Percentiles rank a stretch among this genome's conserved stretches.
phyloP scores from a whole-genome alignment of 2,797 vertebrate genomes.

The Coranthus polyacanthus region DNA sequence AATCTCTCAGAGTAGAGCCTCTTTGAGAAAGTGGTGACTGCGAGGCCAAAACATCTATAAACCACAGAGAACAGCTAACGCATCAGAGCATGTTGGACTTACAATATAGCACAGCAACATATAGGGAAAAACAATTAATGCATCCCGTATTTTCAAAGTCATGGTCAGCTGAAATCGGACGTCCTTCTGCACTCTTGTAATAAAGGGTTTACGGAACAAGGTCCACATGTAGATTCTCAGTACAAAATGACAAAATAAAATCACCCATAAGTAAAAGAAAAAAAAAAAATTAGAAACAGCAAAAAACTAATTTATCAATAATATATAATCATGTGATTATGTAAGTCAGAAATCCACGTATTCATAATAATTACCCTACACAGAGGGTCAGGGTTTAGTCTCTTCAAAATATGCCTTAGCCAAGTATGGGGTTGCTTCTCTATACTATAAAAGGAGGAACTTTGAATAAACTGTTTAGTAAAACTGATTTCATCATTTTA shows the following conservation, averaged over 20 bases:
- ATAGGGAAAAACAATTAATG: conserved; percentile 55
- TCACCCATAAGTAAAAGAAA: no score
- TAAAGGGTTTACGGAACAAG: neutral
- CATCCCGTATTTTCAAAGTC: conserved; percentile 45
- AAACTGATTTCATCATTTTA: conserved; percentile 12
- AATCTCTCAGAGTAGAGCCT: conserved; percentile 81
- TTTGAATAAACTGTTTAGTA: conserved; percentile 24
- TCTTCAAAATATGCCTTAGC: neutral
- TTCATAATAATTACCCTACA: conserved; percentile 4
- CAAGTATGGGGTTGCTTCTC: neutral
- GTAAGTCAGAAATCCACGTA: neutral
- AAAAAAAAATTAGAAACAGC: no score
- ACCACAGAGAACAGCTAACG: conserved; percentile 65
- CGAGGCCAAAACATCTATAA: conserved; percentile 77
- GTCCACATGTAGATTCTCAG: neutral
- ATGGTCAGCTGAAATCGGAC: conserved; percentile 13
- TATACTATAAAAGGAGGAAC: neutral
- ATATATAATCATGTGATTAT: no score
- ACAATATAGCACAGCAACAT: conserved; percentile 46
- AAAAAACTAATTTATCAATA: no score
- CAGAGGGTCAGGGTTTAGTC: neutral
- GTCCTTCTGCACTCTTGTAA: neutral
- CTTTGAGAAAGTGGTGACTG: conserved; percentile 74
- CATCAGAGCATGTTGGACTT: conserved; percentile 65
- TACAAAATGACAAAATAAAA: neutral